These are phyloP conservation scores for Nephrotoma guestfalica DNA, from an alignment of 2,888 invertebrate genomes.

Conservation along the genomic window DNA sequence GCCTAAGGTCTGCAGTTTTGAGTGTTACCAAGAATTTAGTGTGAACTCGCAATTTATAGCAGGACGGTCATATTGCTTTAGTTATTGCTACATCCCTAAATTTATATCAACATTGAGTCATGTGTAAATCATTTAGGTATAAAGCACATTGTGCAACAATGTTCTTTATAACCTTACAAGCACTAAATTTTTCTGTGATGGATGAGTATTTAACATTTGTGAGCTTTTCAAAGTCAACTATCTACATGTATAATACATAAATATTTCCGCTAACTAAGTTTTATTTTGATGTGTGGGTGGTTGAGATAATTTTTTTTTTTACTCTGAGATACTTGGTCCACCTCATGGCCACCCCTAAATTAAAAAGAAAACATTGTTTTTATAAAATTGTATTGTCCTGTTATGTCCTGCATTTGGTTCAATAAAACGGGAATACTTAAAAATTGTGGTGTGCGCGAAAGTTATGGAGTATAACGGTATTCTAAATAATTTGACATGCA, in stretches of 20 bases:
- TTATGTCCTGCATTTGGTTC: background rate
- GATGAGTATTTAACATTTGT: too few species aligned
- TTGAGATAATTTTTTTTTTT: background rate
- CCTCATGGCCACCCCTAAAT: background rate
- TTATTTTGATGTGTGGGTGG: background rate
- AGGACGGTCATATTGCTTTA: background rate
- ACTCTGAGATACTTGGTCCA: background rate
- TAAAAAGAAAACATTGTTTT: background rate
- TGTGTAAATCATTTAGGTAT: background rate
- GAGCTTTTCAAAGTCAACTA: background rate
- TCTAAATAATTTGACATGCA: slow-evolving; percentile 27
- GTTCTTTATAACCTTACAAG: too few species aligned
- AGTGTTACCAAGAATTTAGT: background rate
- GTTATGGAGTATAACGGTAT: background rate
- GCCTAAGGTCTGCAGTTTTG: background rate
- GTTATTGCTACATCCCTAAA: background rate
- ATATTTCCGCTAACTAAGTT: background rate
- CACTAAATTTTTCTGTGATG: too few species aligned
- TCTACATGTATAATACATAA: background rate
- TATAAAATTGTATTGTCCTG: background rate
- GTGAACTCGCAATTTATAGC: background rate
- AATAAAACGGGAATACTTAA: background rate
- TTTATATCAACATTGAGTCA: background rate
- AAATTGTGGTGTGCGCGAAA: background rate
- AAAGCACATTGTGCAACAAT: background rate